Evolutionary conservation across 2,113 vertebrate genomes (phyloP), one percentile per base, ranked within the genome.

Genomic region (Procavia capensis): DNA sequence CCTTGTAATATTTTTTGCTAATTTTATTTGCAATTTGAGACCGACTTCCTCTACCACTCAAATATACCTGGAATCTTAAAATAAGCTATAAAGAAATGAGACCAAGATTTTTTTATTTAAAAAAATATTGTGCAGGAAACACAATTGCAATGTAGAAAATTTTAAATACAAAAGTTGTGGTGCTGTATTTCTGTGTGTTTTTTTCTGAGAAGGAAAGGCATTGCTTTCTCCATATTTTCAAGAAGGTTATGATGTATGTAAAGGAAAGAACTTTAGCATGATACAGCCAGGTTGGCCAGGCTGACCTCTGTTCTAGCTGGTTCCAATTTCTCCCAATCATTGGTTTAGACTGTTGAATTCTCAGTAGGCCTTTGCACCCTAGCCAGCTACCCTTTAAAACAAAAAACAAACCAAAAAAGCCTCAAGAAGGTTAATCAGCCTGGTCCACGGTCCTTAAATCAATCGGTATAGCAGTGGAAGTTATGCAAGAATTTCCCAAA

Each of bases 11-110:
- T 36, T 70, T 70, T 70, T 70, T 36, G n/a, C 39, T n/a, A 36
- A 22, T 20, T 36, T n/a, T 36, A 87, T 83, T 84, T 96, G 82
- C 34, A 79, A 11, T 93, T 90, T 93, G 63, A 63, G 79, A 79
- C 85, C 78, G 43, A 72, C 22, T 94, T 57, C 43, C 22, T 78
- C 41, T 61, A 50, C 36, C n/a, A 88, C 68, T 84, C 84, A 95
- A 88, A 95, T 93, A 92, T 75, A 85, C 31, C 63, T 84, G 70
- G 54, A 36, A 94, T 84, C 84, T 96, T 86, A 91, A 83, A 63
- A 91, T 78, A 95, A 68, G 43, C 93, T 85, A 91, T 41, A 83
- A 82, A 92, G 59, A 95, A 96, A 96, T 39, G 81, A 96, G 76
- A 85, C 41, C 45, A 85, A 95, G 88, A 13, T 78, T 84, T 86